phyloP scores from a whole-genome alignment of 2,113 vertebrate genomes.

The Spizaetus ornatus region DNA sequence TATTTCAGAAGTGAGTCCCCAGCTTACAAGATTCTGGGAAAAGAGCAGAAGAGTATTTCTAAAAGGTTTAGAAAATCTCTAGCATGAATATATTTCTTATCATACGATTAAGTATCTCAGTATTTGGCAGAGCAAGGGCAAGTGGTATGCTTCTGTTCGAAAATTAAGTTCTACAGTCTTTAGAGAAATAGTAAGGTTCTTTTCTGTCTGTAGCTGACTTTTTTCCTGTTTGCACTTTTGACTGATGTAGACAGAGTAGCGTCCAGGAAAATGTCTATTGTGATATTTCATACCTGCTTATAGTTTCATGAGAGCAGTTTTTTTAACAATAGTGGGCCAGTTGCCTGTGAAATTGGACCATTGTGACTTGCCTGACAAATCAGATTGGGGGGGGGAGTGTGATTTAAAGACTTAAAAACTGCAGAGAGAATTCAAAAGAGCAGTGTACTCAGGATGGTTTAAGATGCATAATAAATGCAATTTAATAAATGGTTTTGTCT shows the following conservation, averaged over 20 bases:
- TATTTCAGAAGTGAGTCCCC: not conserved
- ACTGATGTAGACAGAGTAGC: not conserved
- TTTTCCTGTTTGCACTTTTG: not conserved
- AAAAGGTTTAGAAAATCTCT: not conserved
- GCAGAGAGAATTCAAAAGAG: not conserved
- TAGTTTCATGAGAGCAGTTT: not conserved
- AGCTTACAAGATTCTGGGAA: not conserved
- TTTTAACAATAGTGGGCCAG: not conserved
- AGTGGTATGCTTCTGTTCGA: not conserved
- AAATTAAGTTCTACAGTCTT: not conserved
- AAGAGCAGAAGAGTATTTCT: not conserved
- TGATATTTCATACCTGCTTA: not conserved
- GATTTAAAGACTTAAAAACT: not conserved
- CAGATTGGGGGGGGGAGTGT: accelerated
- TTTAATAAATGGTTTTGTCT: not conserved
- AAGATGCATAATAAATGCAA: not conserved
- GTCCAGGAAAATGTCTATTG: not conserved
- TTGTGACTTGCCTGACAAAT: not conserved
- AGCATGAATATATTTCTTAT: not conserved
- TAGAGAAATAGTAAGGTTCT: not conserved
- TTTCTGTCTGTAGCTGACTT: not conserved
- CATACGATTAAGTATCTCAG: not conserved
- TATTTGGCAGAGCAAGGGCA: not conserved
- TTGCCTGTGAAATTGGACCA: not conserved
- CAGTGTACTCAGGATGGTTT: not conserved